Conservation (phyloP, 2,888 invertebrate species). For the Aphidius colemani region DNA sequence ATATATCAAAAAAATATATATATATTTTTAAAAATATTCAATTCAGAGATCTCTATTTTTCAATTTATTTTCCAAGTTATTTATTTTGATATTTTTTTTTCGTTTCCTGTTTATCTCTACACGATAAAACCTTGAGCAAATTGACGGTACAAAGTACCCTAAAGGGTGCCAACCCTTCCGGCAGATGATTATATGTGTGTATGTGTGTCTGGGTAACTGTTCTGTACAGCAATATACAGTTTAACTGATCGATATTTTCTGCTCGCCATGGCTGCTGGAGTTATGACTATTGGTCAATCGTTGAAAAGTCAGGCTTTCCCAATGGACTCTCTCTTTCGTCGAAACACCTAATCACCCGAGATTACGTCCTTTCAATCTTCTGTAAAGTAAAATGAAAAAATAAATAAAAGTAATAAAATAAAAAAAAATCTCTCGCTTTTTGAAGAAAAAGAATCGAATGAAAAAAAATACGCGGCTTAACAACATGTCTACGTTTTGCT, state of each 20-base stretch:
- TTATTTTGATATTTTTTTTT: too few relatives aligned
- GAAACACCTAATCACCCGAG: conserved; percentile 35
- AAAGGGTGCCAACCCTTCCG: conserved; percentile 13
- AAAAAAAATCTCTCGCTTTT: neutral
- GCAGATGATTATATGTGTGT: neutral
- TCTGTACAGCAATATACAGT: too few relatives aligned
- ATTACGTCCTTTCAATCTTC: conserved; percentile 39
- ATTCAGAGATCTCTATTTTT: too few relatives aligned
- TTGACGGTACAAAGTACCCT: neutral
- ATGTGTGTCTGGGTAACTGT: neutral
- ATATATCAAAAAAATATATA: too few relatives aligned
- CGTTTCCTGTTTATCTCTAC: too few relatives aligned
- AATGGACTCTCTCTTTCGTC: conserved; percentile 23
- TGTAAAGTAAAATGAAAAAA: conserved; percentile 10
- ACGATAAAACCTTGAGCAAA: too few relatives aligned
- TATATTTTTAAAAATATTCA: too few relatives aligned
- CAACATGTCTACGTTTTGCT: conserved; percentile 42
- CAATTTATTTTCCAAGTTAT: too few relatives aligned
- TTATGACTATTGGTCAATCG: conserved; percentile 31
- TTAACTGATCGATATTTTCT: too few relatives aligned
- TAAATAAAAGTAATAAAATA: neutral
- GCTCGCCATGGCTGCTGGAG: conserved; percentile 1
- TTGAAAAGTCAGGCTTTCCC: conserved; percentile 32
- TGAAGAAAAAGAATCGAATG: conserved; percentile 2
- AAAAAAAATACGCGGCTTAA: conserved; percentile 39